These are phyloP conservation scores for Phoxinus dragarum DNA, from an alignment of 2,797 vertebrate species.

Conservation along the genomic window DNA sequence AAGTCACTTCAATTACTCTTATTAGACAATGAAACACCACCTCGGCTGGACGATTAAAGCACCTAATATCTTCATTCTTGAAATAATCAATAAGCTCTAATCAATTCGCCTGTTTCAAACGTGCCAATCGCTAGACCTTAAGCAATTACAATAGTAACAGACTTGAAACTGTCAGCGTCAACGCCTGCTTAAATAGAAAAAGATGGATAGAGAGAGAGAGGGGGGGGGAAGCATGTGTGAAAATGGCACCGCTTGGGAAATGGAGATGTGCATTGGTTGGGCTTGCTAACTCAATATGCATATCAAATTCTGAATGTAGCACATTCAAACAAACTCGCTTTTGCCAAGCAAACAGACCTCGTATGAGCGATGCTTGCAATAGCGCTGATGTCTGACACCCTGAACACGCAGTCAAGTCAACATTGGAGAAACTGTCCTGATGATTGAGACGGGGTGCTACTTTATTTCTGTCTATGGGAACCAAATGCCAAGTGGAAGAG, in stretches of 20 bases:
- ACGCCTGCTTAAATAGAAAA: constrained; percentile 1
- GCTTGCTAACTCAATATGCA: constrained; percentile 16
- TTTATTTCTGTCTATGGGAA: neutral
- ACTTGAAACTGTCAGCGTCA: constrained; percentile 1
- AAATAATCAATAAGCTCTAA: constrained; percentile 72
- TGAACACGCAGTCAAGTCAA: neutral
- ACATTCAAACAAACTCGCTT: constrained; percentile 17
- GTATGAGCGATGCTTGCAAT: neutral
- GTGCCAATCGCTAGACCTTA: constrained; percentile 52
- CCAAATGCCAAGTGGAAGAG: neutral
- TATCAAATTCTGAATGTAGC: constrained; percentile 27
- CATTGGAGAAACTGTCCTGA: neutral
- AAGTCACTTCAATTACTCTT: neutral
- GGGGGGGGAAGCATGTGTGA: neutral
- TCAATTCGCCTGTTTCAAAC: constrained; percentile 66
- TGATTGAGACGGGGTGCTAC: neutral
- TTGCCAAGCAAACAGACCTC: constrained; percentile 24
- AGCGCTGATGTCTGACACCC: neutral
- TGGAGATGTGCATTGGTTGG: neutral
- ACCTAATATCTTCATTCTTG: constrained; percentile 59
- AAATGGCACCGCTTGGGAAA: constrained; percentile 5
- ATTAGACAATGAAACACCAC: constrained; percentile 14
- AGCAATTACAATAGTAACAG: constrained; percentile 18
- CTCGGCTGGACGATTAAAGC: constrained; percentile 55
- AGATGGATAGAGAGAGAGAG: neutral